Evolutionary conservation across 2,888 invertebrate genomes (phyloP).

Genomic region (Quadriops clusia): DNA sequence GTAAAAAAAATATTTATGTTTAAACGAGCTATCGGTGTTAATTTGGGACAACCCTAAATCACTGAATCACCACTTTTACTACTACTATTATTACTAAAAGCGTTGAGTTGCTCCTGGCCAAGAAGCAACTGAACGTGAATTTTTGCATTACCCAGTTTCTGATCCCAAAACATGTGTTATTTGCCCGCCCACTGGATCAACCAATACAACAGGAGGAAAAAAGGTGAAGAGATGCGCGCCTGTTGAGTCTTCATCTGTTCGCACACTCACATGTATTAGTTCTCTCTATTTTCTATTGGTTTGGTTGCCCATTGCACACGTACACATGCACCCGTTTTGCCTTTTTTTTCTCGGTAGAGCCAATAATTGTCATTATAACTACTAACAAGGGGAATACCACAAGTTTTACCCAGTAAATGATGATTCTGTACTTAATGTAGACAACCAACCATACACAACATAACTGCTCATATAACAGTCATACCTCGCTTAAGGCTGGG

Average conservation of each 20-base stretch:
- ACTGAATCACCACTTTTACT: neutral
- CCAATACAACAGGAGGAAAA: conserved; percentile 48
- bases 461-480: no score
- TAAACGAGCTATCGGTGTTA: neutral
- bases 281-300: conserved; percentile 22
- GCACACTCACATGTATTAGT: conserved; percentile 37
- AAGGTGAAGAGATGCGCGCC: conserved; percentile 49
- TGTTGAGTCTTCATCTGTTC: conserved; percentile 33
- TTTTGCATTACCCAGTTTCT: conserved; percentile 35
- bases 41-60: neutral
- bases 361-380: no score
- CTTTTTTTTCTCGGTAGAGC: no score
- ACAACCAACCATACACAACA: no score
- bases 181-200: conserved; percentile 37
- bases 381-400: no score
- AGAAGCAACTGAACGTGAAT: conserved; percentile 28
- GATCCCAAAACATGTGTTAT: conserved; percentile 37
- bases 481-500: no score
- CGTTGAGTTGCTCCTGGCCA: conserved; percentile 5
- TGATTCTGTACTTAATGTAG: no score
- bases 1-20: no score
- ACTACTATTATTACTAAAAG: conserved; percentile 1
- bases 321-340: no score
- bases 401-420: no score
- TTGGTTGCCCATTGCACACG: no score